Conservation (phyloP, 2,888 invertebrate genomes). For the Andrena bicolor region DNA sequence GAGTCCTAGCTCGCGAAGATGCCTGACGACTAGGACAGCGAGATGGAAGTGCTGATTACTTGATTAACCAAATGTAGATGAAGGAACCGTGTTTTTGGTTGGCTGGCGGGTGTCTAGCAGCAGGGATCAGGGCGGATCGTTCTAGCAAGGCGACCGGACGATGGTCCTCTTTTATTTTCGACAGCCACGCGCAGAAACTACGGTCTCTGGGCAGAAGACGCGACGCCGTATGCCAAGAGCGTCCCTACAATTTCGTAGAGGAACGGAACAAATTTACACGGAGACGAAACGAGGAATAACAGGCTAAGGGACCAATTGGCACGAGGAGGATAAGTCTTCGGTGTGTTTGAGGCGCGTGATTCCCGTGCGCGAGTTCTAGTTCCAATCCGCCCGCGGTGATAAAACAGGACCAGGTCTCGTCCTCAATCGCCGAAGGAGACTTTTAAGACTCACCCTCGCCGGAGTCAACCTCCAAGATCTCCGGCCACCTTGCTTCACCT, state of each 20-base stretch:
- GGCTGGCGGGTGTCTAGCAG: slow-evolving; percentile 52
- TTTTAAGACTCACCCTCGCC: slow-evolving; percentile 81
- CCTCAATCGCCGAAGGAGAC: slow-evolving; percentile 9
- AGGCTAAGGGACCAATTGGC: background rate
- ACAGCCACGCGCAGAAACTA: slow-evolving; percentile 31
- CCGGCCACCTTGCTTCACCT: slow-evolving; percentile 79
- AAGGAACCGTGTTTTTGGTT: slow-evolving; percentile 11
- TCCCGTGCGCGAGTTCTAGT: background rate
- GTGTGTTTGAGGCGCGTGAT: slow-evolving; percentile 16
- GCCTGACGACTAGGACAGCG: background rate
- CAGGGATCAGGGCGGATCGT: slow-evolving; percentile 31
- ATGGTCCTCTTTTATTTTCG: slow-evolving; percentile 26
- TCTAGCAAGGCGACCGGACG: slow-evolving; percentile 48
- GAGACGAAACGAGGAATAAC: background rate
- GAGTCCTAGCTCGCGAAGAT: background rate
- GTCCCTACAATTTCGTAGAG: background rate
- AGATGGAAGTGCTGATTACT: slow-evolving; percentile 16
- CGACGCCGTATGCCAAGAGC: background rate
- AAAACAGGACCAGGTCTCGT: slow-evolving; percentile 10
- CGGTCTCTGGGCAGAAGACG: background rate
- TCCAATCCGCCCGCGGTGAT: background rate
- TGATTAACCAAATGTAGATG: slow-evolving; percentile 25
- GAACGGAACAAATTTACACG: background rate
- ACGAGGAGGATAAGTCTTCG: background rate
- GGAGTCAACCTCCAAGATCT: slow-evolving; percentile 79